Conservation (phyloP, 2,113 vertebrate genomes). For the Brachyhypopomus gauderio region DNA sequence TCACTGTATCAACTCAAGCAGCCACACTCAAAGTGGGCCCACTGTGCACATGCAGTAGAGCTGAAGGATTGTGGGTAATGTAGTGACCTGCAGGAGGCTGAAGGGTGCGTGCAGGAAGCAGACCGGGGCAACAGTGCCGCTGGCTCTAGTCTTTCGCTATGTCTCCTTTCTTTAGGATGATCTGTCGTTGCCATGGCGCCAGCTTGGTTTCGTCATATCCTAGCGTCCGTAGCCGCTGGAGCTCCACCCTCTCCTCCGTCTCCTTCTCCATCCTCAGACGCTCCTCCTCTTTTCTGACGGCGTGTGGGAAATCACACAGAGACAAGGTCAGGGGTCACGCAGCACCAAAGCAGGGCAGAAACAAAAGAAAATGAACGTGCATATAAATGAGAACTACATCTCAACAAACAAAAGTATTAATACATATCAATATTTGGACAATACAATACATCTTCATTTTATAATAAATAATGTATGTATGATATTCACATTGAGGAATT, state of each 20-base stretch:
- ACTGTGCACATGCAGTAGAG: constrained; percentile 3
- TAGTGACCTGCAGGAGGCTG: constrained; percentile 15
- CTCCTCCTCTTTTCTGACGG: constrained; percentile 85
- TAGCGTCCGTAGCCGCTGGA: constrained; percentile 89
- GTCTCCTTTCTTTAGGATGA: constrained; percentile 97
- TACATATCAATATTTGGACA: too few relatives aligned
- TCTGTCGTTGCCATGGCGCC: constrained; percentile 95
- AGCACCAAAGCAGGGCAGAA: not conserved
- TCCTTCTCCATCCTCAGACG: constrained; percentile 80
- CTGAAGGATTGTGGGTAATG: constrained; percentile 22
- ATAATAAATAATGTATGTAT: too few relatives aligned
- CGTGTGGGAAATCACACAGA: constrained; percentile 15
- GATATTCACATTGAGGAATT: too few relatives aligned
- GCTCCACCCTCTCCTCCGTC: constrained; percentile 85
- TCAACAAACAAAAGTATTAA: too few relatives aligned
- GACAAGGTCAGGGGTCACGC: not conserved
- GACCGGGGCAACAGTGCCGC: not conserved
- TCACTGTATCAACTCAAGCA: constrained; percentile 1
- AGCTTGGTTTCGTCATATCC: constrained; percentile 96
- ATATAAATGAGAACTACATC: too few relatives aligned
- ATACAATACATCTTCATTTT: too few relatives aligned
- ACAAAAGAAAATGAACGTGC: not conserved
- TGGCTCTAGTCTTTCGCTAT: constrained; percentile 84
- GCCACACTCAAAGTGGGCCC: not conserved
- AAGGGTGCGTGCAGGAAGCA: constrained; percentile 10